phyloP scores from a whole-genome alignment of 2,113 vertebrate genomes.

The Hyaena hyaena region DNA sequence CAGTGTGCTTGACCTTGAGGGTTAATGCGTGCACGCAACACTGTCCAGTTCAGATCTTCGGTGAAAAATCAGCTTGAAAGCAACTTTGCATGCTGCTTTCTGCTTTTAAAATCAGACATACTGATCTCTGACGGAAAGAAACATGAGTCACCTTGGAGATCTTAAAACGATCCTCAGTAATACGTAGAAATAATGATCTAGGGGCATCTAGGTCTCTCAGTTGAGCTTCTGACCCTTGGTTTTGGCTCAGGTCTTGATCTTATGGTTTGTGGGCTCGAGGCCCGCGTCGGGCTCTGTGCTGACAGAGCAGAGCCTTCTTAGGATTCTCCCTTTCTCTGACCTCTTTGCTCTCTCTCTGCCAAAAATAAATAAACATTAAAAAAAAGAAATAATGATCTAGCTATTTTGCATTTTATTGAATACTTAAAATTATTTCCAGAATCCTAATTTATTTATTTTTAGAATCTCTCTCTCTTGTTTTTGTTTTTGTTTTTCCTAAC shows the following conservation, averaged over 20 bases:
- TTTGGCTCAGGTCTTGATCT: too few species aligned
- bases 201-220: too few species aligned
- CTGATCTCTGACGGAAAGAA: slow-evolving; percentile 12
- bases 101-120: background rate
- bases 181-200: background rate
- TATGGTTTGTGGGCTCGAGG: too few species aligned
- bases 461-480: background rate
- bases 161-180: background rate
- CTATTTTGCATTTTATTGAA: background rate
- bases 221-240: too few species aligned
- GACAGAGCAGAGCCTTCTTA: too few species aligned
- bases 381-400: background rate
- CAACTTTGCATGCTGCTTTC: background rate
- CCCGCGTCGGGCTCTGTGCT: too few species aligned
- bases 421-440: background rate
- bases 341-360: too few species aligned
- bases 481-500: background rate
- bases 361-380: too few species aligned
- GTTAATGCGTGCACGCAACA: background rate
- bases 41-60: background rate
- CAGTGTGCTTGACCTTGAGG: background rate
- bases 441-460: slow-evolving; percentile 10
- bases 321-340: too few species aligned
- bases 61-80: background rate
- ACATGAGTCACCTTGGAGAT: background rate